Evolutionary conservation across 1,140 invertebrate species (phyloP), one percentile per base, ranked within the genome.

Genomic region (Fopius arisanus): DNA sequence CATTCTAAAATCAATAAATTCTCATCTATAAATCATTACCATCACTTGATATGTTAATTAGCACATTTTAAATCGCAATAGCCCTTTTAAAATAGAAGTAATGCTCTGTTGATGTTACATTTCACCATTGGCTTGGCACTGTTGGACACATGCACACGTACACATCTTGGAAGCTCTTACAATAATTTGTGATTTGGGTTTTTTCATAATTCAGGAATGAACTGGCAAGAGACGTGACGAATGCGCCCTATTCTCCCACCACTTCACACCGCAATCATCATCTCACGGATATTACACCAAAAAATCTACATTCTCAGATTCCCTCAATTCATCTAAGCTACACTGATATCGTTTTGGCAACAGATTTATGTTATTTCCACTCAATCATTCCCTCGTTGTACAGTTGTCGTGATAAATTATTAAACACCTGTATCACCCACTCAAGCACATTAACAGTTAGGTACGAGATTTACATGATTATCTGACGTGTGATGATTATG

Each of bases 331-430:
- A 59, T 75, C 80, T 84, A 86, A 76, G 75, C 80, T 84, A 84
- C 77, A 77, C 69, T 85, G 83, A 86, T 86, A 86, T 84, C 78
- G 73, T 59, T 85, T 86, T 83, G 80, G 80, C 78, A 78, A 84
- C 80, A 79, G 77, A 48, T 48, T n/a, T 19, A 48, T 12, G 2
- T 26, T 59, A 26, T 26, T 59, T 59, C 54, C 54, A 59, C 19
- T 82, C 79, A 76, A 67, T 63, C 67, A 70, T 74, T 75, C 54
- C 66, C 67, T 82, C 79, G 79, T 83, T 81, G 77, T 78, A 80
- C 72, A 79, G 77, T 82, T 84, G 77, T 80, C 78, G 77, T 29
- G 21, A 66, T 41, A 21, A 10, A 2, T 48, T 70, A 31, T 26
- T 74, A 37, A 37, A 37, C 12, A 37, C 12, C 19, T 31, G 43